These are phyloP conservation scores for Hydropsyche betteni DNA, from an alignment of 2,888 invertebrate species.

Conservation along the genomic window DNA sequence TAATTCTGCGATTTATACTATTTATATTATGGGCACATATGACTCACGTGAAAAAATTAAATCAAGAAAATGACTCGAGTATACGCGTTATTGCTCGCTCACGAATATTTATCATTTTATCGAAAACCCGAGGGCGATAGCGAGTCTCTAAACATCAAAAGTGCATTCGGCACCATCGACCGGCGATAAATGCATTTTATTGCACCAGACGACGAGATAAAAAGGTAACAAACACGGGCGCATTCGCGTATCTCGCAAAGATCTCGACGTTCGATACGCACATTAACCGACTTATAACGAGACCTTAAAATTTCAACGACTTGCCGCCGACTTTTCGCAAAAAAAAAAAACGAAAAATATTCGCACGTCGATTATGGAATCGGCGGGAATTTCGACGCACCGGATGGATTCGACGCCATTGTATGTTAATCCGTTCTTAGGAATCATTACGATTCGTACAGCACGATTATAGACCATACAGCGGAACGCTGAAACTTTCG, in stretches of 20 bases:
- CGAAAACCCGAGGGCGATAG: slow-evolving; percentile 33
- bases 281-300: slow-evolving; percentile 41
- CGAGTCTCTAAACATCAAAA: slow-evolving; percentile 40
- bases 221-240: slow-evolving; percentile 35
- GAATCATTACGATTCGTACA: too few relatives aligned
- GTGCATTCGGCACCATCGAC: slow-evolving; percentile 41
- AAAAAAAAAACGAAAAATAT: background rate
- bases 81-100: too few relatives aligned
- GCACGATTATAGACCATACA: too few relatives aligned
- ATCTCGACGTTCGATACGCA: slow-evolving; percentile 38
- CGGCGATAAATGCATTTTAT: slow-evolving; percentile 45
- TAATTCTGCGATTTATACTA: too few relatives aligned
- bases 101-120: too few relatives aligned
- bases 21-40: too few relatives aligned
- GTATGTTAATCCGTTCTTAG: background rate
- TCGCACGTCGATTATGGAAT: too few relatives aligned
- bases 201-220: slow-evolving; percentile 40
- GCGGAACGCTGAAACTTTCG: too few relatives aligned
- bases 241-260: slow-evolving; percentile 32
- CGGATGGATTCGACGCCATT: background rate
- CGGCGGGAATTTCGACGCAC: background rate
- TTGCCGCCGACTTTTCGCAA: background rate
- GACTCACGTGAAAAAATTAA: too few relatives aligned
- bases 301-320: background rate
- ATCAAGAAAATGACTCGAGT: too few relatives aligned